Evolutionary conservation across 2,797 vertebrate genomes (phyloP).

Genomic region (Rhynchotus rufescens): DNA sequence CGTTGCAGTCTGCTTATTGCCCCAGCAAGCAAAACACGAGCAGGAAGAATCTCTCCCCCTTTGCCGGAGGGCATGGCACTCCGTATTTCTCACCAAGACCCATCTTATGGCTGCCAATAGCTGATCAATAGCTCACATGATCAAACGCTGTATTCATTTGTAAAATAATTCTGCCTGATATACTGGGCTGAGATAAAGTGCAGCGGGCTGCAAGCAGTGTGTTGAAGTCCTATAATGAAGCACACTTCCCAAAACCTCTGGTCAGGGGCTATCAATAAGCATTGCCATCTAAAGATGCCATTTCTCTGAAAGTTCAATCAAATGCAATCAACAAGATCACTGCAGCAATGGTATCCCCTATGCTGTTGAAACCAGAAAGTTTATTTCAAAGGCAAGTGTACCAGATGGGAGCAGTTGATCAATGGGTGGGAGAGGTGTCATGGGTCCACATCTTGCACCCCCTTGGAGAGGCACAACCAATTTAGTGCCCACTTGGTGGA

Average conservation of each 20-base stretch:
- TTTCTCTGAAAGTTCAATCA: constrained; percentile 10
- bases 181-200: neutral
- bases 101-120: neutral
- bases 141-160: neutral
- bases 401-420: too few species aligned
- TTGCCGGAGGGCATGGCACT: neutral
- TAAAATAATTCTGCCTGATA: neutral
- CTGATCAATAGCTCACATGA: neutral
- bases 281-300: neutral
- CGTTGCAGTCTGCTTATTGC: neutral
- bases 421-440: too few species aligned
- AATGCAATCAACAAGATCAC: neutral
- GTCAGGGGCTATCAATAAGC: neutral
- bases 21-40: neutral
- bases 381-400: neutral
- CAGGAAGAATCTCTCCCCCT: neutral
- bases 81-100: neutral
- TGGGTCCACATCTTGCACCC: too few species aligned
- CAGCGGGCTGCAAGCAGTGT: neutral
- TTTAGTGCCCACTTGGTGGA: too few species aligned
- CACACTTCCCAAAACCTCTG: neutral
- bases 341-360: neutral
- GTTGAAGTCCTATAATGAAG: neutral
- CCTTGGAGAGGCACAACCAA: too few species aligned
- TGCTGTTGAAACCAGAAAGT: neutral